Evolutionary conservation across 2,888 invertebrate species (phyloP).

Genomic region (Lumbricus terrestris): DNA sequence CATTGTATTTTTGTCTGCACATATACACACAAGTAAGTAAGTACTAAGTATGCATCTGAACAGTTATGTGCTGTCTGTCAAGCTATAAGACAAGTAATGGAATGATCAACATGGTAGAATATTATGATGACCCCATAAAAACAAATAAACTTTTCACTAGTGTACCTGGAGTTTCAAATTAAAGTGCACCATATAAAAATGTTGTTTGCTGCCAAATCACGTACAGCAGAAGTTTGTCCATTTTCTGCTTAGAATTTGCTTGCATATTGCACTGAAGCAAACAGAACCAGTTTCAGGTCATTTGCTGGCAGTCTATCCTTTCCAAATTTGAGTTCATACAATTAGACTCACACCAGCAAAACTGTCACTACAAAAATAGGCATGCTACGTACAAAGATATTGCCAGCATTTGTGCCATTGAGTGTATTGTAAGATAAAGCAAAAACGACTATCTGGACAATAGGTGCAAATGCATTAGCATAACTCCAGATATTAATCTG

Average conservation of each 20-base stretch:
- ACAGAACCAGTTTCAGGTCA: background rate
- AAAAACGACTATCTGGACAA: background rate
- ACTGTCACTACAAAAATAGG: background rate
- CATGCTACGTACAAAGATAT: background rate
- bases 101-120: background rate
- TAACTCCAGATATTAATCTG: background rate
- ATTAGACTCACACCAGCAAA: background rate
- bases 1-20: background rate
- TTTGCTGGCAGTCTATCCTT: background rate
- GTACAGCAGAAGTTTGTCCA: background rate
- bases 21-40: background rate
- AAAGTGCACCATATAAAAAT: background rate
- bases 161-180: background rate
- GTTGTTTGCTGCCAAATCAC: background rate
- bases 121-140: background rate
- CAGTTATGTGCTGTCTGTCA: background rate
- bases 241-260: background rate
- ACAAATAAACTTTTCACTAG: background rate
- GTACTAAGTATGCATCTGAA: background rate
- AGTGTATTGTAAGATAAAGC: background rate
- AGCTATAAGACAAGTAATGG: background rate
- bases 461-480: background rate
- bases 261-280: background rate
- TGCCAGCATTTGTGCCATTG: background rate
- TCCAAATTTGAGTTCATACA: background rate